These are phyloP conservation scores for Neopipo cinnamomea DNA, from an alignment of 2,113 vertebrate species.

Conservation along the genomic window DNA sequence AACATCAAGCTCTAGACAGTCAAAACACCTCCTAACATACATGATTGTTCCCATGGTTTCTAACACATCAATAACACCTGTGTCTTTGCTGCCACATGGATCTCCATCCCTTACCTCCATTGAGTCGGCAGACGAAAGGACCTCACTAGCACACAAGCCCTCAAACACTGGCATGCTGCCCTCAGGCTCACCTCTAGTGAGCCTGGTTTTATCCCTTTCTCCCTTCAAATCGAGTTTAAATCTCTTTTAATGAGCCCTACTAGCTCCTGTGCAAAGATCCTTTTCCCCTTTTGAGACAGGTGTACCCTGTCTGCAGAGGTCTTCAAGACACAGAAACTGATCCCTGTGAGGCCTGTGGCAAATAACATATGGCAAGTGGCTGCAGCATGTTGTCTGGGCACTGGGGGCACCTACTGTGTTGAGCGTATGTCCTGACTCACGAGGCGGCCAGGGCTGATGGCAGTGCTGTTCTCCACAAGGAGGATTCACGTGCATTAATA, in stretches of 20 bases:
- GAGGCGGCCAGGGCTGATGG: accelerated
- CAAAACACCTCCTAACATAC: not conserved
- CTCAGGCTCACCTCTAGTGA: not conserved
- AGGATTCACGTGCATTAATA: not conserved
- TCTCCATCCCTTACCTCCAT: not conserved
- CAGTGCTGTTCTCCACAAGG: not conserved
- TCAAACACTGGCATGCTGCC: not conserved
- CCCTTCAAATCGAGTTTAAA: not conserved
- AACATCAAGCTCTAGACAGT: not conserved
- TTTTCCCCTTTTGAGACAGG: not conserved
- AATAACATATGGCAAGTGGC: slow-evolving; percentile 15
- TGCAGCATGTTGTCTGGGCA: not conserved
- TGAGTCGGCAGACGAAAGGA: not conserved
- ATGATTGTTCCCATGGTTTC: not conserved
- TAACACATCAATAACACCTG: not conserved
- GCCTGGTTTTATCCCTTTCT: not conserved
- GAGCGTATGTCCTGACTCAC: not conserved
- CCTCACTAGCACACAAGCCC: not conserved
- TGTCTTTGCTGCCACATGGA: accelerated
- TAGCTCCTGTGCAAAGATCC: not conserved
- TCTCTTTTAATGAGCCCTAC: not conserved
- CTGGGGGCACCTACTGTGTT: accelerated
- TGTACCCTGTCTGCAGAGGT: not conserved
- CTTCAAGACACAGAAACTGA: not conserved
- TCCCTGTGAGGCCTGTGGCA: not conserved